These are phyloP conservation scores for Atherinomorus stipes DNA, from an alignment of 2,113 vertebrate species.

Conservation along the genomic window DNA sequence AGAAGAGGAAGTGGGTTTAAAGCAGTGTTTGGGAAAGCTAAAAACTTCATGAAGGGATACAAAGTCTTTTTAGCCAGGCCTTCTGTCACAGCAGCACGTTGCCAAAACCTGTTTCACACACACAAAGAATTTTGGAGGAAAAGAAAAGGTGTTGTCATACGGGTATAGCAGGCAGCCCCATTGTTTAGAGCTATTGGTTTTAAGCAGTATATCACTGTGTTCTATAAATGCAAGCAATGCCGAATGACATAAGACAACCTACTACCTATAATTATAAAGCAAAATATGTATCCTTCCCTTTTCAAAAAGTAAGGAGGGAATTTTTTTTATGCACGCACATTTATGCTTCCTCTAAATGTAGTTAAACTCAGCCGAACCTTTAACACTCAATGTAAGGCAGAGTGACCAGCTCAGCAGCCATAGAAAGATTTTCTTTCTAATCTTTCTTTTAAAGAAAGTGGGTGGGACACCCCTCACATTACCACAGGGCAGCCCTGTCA, in stretches of 20 bases:
- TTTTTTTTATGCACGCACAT: conserved; percentile 41
- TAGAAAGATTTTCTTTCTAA: conserved; percentile 69
- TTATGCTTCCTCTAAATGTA: conserved; percentile 37
- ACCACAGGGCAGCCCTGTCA: conserved; percentile 66
- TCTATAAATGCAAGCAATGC: conserved; percentile 9
- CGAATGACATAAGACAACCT: not conserved
- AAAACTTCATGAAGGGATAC: conserved; percentile 53
- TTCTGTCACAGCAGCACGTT: conserved; percentile 60
- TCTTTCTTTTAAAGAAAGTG: conserved; percentile 63
- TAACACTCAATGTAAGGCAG: conserved; percentile 49
- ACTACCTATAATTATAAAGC: conserved; percentile 7
- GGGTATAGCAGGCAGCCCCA: conserved; percentile 8
- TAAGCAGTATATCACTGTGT: not conserved
- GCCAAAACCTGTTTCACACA: conserved; percentile 58
- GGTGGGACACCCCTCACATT: conserved; percentile 53
- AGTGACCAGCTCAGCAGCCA: conserved; percentile 66
- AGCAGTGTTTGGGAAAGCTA: conserved; percentile 7
- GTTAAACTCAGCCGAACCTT: conserved; percentile 46
- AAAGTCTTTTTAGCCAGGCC: conserved; percentile 56
- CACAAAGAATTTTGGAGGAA: conserved; percentile 29
- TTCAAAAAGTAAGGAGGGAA: conserved; percentile 12
- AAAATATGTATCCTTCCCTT: conserved; percentile 22
- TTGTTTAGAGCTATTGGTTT: conserved; percentile 5
- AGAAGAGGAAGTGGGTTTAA: conserved; percentile 22
- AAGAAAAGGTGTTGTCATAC: conserved; percentile 28